Base-by-base conservation (phyloP, 1,140 invertebrate genomes). In the Nylanderia fulva region DNA sequence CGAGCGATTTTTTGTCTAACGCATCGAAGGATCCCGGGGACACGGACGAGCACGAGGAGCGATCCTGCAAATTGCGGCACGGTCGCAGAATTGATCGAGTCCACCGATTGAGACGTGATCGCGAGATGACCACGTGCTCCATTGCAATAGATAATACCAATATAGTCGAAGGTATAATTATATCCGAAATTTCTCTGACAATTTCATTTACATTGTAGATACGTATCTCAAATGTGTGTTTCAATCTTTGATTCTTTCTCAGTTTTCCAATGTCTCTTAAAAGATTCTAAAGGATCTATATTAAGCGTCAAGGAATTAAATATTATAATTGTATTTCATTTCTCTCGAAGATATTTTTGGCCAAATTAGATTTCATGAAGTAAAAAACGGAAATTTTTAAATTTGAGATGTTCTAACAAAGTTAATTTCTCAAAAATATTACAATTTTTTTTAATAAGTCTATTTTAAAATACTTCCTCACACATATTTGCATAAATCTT, bases 1-100 rank as follows among this genome's bases (percentile, higher is more conserved):
- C 90, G 85, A 79, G 33, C 58, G 84, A 85, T 90, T 90, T 91
- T 90, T 90, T 89, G 75, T 85, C 33, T 33, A 54, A 45, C 63
- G 60, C 45, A 15, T 45, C 66, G 66, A 45, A n/a, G 69, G 61
- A 69, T 18, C 36, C 36, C 13, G 18, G n/a, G 27, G 29, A 33
- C n/a, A n/a, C 27, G 64, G 36, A 39, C 45, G 45, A 60, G 63
- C 72, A 77, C 42, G 76, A 82, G 72, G 64, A 60, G 29, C 75
- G 75, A 88, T 88, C 83, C 87, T 80, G 87, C 87, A 89, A 89
- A 88, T 89, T 85, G 84, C 63, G 61, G 58, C 74, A 85, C 48
- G 29, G 27, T 24, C 3, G 4, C 18, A 27, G 6, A 42, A 11
- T 21, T 39, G 24, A 36, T 68, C 39, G 18, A 27, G 36, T 58